phyloP scores from a whole-genome alignment of 30 jellyfish, hydroid and myxozoan genomes.

The Clytia hemisphaerica region DNA sequence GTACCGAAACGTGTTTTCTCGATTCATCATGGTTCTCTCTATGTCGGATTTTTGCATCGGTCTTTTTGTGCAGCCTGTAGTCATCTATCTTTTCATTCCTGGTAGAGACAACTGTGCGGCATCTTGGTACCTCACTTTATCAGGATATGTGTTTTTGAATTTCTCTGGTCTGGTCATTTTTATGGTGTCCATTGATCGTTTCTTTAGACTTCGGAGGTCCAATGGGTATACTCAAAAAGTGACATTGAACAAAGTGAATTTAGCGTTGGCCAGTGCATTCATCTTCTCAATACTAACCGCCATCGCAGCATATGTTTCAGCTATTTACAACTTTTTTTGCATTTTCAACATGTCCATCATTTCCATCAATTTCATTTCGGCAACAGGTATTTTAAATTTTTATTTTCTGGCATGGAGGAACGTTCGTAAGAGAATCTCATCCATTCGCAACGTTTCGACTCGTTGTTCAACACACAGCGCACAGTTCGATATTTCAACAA shows the following conservation, averaged over 20 bases:
- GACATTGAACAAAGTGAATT: neutral
- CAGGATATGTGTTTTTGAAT: constrained; percentile 3
- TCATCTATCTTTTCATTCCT: neutral
- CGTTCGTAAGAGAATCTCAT: constrained; percentile 2
- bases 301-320: neutral
- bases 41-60: constrained; percentile 13
- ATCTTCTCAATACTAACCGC: neutral
- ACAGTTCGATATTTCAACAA: too few species aligned
- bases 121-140: constrained; percentile 2
- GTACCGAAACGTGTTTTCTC: neutral
- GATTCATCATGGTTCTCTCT: constrained; percentile 1
- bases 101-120: neutral
- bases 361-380: constrained; percentile 2
- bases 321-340: neutral
- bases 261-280: neutral
- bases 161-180: constrained; percentile 10
- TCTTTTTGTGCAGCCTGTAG: constrained; percentile 4
- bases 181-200: constrained; percentile 9
- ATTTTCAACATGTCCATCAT: constrained; percentile 2
- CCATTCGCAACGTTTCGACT: neutral
- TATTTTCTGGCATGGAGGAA: constrained; percentile 16
- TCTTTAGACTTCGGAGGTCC: neutral
- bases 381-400: neutral
- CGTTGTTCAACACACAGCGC: neutral
- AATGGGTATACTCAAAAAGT: neutral